These are phyloP conservation scores for Ariolimax columbianus DNA, from an alignment of 2,888 invertebrate genomes.

Conservation along the genomic window DNA sequence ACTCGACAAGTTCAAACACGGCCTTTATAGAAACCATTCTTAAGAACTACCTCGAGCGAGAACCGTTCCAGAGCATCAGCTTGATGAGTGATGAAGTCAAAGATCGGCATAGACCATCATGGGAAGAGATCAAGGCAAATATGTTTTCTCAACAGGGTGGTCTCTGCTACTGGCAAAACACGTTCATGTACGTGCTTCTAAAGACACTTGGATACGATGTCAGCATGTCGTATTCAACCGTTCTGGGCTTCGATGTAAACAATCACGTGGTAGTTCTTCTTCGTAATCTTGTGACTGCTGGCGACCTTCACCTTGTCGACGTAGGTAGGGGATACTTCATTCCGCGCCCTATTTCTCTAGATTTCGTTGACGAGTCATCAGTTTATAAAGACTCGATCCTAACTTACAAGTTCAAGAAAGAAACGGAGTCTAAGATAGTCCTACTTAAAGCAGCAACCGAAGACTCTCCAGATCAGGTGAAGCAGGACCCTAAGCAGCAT, in stretches of 20 bases:
- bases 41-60: neutral
- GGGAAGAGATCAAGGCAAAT: slow-evolving; percentile 48
- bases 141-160: slow-evolving; percentile 53
- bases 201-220: slow-evolving; percentile 48
- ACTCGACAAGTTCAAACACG: neutral
- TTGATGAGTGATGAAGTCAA: slow-evolving; percentile 44
- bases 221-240: slow-evolving; percentile 42
- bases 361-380: slow-evolving; percentile 54
- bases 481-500: neutral
- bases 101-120: slow-evolving; percentile 49
- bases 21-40: neutral
- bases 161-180: slow-evolving; percentile 55
- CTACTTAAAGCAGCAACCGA: neutral
- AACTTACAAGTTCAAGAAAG: slow-evolving; percentile 54
- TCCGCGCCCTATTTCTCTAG: slow-evolving; percentile 51
- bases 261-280: slow-evolving; percentile 54
- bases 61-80: slow-evolving; percentile 55
- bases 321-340: slow-evolving; percentile 54
- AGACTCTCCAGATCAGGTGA: neutral
- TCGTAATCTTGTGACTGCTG: slow-evolving; percentile 45
- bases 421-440: neutral
- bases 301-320: slow-evolving; percentile 55
- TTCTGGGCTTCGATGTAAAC: slow-evolving; percentile 32
- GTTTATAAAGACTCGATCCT: slow-evolving; percentile 53
- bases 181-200: slow-evolving; percentile 53